Evolutionary conservation across 1,140 invertebrate species (phyloP), one percentile per base, ranked within the genome.

Genomic region (Charaxes varanes): DNA sequence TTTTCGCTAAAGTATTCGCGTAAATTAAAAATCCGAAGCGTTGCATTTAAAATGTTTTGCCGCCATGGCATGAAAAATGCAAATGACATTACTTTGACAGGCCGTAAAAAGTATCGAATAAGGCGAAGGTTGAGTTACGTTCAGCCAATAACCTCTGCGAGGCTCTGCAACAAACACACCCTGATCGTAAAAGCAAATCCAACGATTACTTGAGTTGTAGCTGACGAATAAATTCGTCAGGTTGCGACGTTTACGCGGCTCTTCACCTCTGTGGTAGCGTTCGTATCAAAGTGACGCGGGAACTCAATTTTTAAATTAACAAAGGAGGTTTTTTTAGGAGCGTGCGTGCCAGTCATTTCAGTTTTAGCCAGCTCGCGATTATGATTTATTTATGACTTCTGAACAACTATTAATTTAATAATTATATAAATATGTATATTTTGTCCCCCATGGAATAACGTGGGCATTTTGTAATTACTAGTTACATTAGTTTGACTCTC

Each of bases 171-270:
- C 33, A 46, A 40, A 49, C 50, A 48, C 47, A 35, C 47, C 47
- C 35, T 43, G 36, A 40, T 53, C 51, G 51, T 54, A 54, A 54
- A 54, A 43, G 45, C 46, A 44, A 54, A 54, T 53, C 35, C 37
- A 35, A 49, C 40, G 51, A 53, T 53, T 53, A 44, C 37, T 43
- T 33, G 35, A 48, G 22, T 35, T 36, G 27, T 36, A 41, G 42
- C 28, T 51, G 51, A 43, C 45, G 32, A 45, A 54, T 54, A 54
- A 41, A 54, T 54, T 48, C 52, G 27, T 49, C 46, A 50, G 33
- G 41, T 34, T 41, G 41, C 36, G 51, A 48, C 45, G 30, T 54
- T 54, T 45, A 52, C 42, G 42, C 31, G 32, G 38, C 38, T 52
- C 34, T 41, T 45, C 42, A 41, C 42, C 41, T 31, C 19, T 34